A percentile compares a stretch with the other conserved stretches of the same genome.
phyloP scores from a whole-genome alignment of 2,888 invertebrate genomes.

The Cinara cedri region DNA sequence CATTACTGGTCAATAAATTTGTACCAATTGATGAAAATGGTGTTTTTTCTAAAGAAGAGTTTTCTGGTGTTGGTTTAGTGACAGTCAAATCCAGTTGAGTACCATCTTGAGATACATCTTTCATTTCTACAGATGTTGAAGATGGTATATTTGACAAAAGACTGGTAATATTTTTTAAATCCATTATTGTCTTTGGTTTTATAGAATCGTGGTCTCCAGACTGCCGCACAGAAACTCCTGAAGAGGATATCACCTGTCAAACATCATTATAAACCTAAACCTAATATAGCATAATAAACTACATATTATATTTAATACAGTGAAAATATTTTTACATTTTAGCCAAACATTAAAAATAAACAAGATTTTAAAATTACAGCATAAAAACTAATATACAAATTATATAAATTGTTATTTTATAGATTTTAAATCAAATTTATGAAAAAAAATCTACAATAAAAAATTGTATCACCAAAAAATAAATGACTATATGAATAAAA shows the following conservation, averaged over 20 bases:
- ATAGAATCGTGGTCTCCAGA: constrained; percentile 62
- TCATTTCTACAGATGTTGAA: constrained; percentile 58
- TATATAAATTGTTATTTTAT: too few species aligned
- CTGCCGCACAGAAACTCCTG: constrained; percentile 66
- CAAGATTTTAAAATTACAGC: background rate
- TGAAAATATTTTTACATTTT: background rate
- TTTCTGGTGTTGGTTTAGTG: constrained; percentile 61
- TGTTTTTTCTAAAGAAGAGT: constrained; percentile 79
- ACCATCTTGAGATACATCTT: constrained; percentile 50
- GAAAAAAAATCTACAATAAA: too few species aligned
- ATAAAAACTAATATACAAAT: background rate
- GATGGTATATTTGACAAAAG: constrained; percentile 46
- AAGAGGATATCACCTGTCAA: constrained; percentile 66
- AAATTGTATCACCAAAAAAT: too few species aligned
- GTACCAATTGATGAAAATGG: constrained; percentile 86
- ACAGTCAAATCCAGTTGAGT: constrained; percentile 58
- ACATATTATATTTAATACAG: background rate
- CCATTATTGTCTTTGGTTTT: constrained; percentile 52
- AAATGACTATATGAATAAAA: too few species aligned
- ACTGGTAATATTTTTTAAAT: constrained; percentile 51
- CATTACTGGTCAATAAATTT: constrained; percentile 68
- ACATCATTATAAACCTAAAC: constrained; percentile 55
- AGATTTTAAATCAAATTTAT: too few species aligned
- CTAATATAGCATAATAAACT: constrained; percentile 41
- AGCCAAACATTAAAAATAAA: background rate